phyloP scores from a whole-genome alignment of 2,888 invertebrate genomes.

The Drosophila paracracens region DNA sequence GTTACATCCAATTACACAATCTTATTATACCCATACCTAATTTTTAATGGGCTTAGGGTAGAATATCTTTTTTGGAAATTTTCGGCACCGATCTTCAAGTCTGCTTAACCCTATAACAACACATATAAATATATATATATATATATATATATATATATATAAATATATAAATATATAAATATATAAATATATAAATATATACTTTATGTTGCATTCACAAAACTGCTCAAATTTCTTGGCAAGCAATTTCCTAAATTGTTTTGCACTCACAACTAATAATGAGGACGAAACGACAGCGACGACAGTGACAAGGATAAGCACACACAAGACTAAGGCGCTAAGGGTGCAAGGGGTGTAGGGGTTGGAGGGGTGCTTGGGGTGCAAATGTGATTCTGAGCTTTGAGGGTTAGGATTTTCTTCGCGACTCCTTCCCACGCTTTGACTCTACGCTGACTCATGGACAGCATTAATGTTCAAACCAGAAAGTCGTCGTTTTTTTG shows the following conservation, averaged over 20 bases:
- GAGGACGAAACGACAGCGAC: slow-evolving; percentile 34
- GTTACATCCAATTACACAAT: not conserved
- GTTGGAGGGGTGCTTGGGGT: not conserved
- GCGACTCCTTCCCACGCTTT: not conserved
- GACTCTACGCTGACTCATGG: slow-evolving; percentile 62
- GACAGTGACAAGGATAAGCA: slow-evolving; percentile 33
- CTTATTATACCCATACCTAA: no score
- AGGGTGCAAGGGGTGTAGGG: not conserved
- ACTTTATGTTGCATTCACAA: slow-evolving; percentile 7
- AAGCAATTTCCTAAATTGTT: slow-evolving; percentile 73
- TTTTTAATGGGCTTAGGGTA: no score
- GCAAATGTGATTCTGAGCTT: slow-evolving; percentile 2
- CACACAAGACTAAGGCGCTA: not conserved
- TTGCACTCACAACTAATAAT: slow-evolving; percentile 67
- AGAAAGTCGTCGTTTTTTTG: slow-evolving; percentile 13
- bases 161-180: no score
- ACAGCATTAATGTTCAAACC: slow-evolving; percentile 42
- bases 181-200: not conserved
- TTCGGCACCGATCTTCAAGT: not conserved
- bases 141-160: not conserved
- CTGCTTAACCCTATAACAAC: slow-evolving; percentile 4
- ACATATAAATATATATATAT: not conserved
- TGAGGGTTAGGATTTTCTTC: slow-evolving; percentile 3
- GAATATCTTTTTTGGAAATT: not conserved
- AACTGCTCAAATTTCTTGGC: slow-evolving; percentile 45